Evolutionary conservation across 1,140 invertebrate species (phyloP).

Genomic region (Vanessa tameamea): DNA sequence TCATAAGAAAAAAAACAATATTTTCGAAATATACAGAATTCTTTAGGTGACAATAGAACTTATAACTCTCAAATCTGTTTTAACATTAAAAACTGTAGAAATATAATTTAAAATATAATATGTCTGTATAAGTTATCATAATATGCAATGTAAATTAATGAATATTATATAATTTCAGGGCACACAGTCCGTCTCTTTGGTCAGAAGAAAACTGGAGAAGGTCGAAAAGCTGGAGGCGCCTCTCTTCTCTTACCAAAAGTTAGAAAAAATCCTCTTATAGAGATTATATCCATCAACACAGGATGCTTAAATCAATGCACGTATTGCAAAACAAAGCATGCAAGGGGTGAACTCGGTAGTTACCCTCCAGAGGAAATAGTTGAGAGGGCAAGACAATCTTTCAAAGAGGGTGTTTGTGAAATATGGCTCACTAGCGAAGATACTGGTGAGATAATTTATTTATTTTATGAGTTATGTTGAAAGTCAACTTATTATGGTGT

Average conservation of each 20-base stretch:
- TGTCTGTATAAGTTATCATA: too few species aligned
- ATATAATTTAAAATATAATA: too few species aligned
- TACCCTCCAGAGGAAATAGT: slow-evolving; percentile 94
- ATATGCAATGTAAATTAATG: too few species aligned
- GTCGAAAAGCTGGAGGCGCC: slow-evolving; percentile 93
- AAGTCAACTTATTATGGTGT: too few species aligned
- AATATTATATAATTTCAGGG: slow-evolving; percentile 70
- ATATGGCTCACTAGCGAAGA: slow-evolving; percentile 99
- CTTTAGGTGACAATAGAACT: too few species aligned
- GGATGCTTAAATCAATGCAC: slow-evolving; percentile 99
- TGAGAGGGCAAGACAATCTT: slow-evolving; percentile 90
- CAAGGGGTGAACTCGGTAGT: slow-evolving; percentile 96
- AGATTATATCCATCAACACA: slow-evolving; percentile 99
- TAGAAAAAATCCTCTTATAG: slow-evolving; percentile 96
- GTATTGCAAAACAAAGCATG: slow-evolving; percentile 99
- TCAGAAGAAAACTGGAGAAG: slow-evolving; percentile 90
- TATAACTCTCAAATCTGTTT: too few species aligned
- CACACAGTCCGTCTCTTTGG: slow-evolving; percentile 91
- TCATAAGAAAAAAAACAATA: background rate
- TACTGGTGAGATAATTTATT: slow-evolving; percentile 83
- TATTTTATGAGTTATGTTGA: too few species aligned
- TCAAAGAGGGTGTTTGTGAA: slow-evolving; percentile 95
- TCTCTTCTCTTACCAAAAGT: slow-evolving; percentile 95
- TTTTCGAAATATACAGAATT: too few species aligned
- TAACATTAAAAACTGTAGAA: too few species aligned